These are phyloP conservation scores for Leucoma salicis DNA, from an alignment of 2,888 invertebrate species.

Conservation along the genomic window DNA sequence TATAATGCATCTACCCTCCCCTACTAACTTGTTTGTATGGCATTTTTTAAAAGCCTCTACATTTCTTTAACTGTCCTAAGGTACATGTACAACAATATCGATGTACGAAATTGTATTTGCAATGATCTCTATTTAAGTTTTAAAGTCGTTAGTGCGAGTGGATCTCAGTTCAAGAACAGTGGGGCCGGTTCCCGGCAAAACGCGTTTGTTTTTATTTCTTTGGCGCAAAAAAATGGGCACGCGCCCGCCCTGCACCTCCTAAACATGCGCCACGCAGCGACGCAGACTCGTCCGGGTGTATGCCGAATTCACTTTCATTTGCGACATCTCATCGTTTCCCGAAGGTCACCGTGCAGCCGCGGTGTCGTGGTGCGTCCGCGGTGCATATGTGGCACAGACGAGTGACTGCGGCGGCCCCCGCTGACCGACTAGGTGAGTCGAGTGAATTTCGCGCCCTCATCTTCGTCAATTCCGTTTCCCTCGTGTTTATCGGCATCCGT, in stretches of 20 bases:
- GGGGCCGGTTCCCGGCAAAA: constrained; percentile 70
- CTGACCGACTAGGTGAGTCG: constrained; percentile 76
- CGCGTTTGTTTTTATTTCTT: constrained; percentile 82
- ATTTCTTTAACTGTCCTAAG: constrained; percentile 15
- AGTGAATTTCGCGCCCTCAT: constrained; percentile 66
- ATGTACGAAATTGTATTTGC: constrained; percentile 2
- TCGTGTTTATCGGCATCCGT: constrained; percentile 69
- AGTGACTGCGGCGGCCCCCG: constrained; percentile 68
- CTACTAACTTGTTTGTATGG: constrained; percentile 16
- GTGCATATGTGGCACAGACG: constrained; percentile 60
- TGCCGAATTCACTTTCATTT: constrained; percentile 82
- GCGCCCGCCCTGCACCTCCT: constrained; percentile 81
- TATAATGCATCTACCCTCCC: constrained; percentile 66
- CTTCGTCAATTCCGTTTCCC: constrained; percentile 60
- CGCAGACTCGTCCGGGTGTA: constrained; percentile 77
- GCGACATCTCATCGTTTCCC: constrained; percentile 78
- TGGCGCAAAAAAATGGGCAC: constrained; percentile 77
- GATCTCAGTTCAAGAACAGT: constrained; percentile 21
- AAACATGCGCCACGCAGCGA: constrained; percentile 83
- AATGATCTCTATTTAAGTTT: constrained; percentile 7
- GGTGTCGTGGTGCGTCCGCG: constrained; percentile 42
- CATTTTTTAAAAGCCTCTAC: constrained; percentile 15
- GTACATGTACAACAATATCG: constrained; percentile 10
- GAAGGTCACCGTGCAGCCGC: constrained; percentile 77
- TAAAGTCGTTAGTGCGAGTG: not conserved